Evolutionary conservation across 2,797 vertebrate species (phyloP).

Genomic region (Microctenopoma lineatum): DNA sequence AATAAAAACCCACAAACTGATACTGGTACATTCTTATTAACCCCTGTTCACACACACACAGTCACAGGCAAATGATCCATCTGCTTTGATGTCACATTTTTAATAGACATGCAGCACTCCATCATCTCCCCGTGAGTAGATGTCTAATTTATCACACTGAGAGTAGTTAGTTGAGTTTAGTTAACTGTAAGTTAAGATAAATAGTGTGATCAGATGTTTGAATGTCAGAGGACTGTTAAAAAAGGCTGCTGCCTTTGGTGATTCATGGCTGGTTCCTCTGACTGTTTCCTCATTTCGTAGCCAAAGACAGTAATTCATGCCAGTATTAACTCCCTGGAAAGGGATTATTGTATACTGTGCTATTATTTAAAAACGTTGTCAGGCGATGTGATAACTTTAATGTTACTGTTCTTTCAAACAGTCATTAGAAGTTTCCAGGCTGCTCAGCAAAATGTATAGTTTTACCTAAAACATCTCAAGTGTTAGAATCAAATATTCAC

Average conservation of each 20-base stretch:
- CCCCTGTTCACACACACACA: neutral
- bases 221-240: neutral
- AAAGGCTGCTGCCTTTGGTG: neutral
- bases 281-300: constrained; percentile 2
- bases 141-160: neutral
- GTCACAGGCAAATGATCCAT: neutral
- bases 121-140: neutral
- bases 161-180: no score
- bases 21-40: constrained; percentile 16
- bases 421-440: neutral
- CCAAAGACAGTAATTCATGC: neutral
- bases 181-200: neutral
- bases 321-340: neutral
- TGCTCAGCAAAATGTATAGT: neutral
- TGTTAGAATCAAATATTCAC: neutral
- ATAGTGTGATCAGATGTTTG: no score
- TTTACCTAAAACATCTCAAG: neutral
- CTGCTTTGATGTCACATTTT: neutral
- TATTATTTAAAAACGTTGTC: no score
- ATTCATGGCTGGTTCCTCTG: neutral
- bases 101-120: neutral
- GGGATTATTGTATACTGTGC: neutral
- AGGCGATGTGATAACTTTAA: no score
- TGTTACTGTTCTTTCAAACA: neutral
- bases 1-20: constrained; percentile 19